Conservation (phyloP, 2,113 vertebrate genomes). For the Motacilla alba region DNA sequence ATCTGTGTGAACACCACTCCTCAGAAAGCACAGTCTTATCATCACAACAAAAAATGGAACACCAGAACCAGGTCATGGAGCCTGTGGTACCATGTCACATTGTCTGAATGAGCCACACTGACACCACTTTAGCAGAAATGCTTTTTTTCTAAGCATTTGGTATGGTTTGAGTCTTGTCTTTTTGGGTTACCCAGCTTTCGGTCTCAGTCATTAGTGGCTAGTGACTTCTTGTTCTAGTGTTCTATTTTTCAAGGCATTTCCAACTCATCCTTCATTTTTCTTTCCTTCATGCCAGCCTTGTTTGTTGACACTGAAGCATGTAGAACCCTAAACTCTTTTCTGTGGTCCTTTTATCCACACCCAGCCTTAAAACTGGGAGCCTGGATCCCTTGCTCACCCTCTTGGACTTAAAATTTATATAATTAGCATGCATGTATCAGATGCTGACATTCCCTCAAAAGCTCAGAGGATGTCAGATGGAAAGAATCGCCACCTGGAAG, state of each 20-base stretch:
- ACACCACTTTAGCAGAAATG: neutral
- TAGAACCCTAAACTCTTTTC: neutral
- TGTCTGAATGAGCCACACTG: neutral
- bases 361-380: neutral
- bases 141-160: neutral
- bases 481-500: neutral
- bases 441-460: neutral
- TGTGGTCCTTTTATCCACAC: neutral
- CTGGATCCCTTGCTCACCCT: neutral
- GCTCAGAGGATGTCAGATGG: neutral
- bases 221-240: neutral
- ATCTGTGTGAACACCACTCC: neutral
- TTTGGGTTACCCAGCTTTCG: neutral
- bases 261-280: neutral
- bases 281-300: neutral
- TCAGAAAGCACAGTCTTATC: neutral
- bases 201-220: neutral
- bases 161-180: neutral
- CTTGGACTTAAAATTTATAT: neutral
- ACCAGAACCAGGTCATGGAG: neutral
- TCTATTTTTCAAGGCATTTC: neutral
- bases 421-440: neutral
- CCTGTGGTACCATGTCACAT: neutral
- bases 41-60: neutral
- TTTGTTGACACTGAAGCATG: neutral